Evolutionary conservation across 1,140 invertebrate species (phyloP).

Genomic region (Euwallacea similis): DNA sequence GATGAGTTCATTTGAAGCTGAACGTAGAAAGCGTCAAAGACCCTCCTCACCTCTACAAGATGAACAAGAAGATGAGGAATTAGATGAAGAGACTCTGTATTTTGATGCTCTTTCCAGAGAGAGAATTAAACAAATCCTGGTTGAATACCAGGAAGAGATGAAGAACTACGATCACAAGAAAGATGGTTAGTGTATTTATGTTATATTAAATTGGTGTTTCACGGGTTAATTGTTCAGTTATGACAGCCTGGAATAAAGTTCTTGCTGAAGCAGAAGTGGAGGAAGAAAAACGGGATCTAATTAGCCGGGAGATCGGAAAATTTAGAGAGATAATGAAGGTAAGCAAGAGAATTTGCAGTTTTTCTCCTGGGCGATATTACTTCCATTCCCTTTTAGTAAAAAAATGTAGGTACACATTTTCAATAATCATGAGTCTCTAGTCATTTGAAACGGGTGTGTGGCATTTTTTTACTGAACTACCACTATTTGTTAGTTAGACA

Average conservation of each 20-base stretch:
- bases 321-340: slow-evolving; percentile 98
- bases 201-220: background rate
- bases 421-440: background rate
- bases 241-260: slow-evolving; percentile 62
- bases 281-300: slow-evolving; percentile 94
- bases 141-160: slow-evolving; percentile 81
- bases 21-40: slow-evolving; percentile 59
- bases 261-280: slow-evolving; percentile 86
- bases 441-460: background rate
- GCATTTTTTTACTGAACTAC: background rate
- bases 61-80: slow-evolving; percentile 71
- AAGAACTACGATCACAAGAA: slow-evolving; percentile 66
- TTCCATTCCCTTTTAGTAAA: no score
- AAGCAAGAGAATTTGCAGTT: slow-evolving; percentile 51
- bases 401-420: no score
- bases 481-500: slow-evolving; percentile 28
- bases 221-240: slow-evolving; percentile 38
- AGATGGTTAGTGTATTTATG: slow-evolving; percentile 50
- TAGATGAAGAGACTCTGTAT: slow-evolving; percentile 78
- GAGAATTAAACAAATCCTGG: slow-evolving; percentile 76
- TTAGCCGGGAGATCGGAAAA: slow-evolving; percentile 94
- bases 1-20: slow-evolving; percentile 53
- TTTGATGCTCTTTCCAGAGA: slow-evolving; percentile 72
- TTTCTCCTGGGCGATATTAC: background rate
- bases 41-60: slow-evolving; percentile 63